Base-by-base conservation (phyloP, 2,113 vertebrate species). In the Aptenodytes forsteri region DNA sequence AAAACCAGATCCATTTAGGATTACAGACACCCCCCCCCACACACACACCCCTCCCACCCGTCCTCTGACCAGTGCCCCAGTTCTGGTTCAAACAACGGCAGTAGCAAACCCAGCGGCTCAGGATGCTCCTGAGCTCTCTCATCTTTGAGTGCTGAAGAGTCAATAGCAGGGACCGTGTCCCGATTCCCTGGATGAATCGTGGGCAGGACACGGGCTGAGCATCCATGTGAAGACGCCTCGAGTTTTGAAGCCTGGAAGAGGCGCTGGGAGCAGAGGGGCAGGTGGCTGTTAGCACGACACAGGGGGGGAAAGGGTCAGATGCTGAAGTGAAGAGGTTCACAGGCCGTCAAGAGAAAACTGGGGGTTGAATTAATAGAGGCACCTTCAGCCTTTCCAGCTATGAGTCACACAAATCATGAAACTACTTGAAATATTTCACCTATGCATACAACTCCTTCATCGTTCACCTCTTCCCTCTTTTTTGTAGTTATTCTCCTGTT, bases 401-500 rank as follows among this genome's bases (percentile, higher is more conserved):
- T 83, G 92, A 94, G 82, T 93, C 95, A 95, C 54, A 72, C 11
- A 71, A 90, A 87, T 73, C 54, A 86, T 81, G 55, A 88, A 93
- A 77, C 67, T 70, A 62, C 91, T 96, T 87, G 65, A 96, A 84
- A 76, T 87, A 67, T 38, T 89, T 89, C 81, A 91, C 69, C 65
- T 85, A 52, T 72, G 93, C 52, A 67, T 84, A 75, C 26, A 94
- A 55, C 59, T 80, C 40, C 83, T 95, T 93, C 92, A 91, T 91
- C 64, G 96, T 92, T 81, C 62, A 95, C 91, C 67, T 92, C 62
- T 96, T 93, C 59, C 40, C 50, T 77, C 61, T 80, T 88, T 91
- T 94, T 85, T 84, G 38, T 59, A 91, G 87, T 76, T 95, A 72
- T 83, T 88, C 46, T 83, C 34, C 70, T 50, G 16, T 54, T 92